Evolutionary conservation across 1,140 invertebrate genomes (phyloP).

Genomic region (Fragariocoptes setiger): DNA sequence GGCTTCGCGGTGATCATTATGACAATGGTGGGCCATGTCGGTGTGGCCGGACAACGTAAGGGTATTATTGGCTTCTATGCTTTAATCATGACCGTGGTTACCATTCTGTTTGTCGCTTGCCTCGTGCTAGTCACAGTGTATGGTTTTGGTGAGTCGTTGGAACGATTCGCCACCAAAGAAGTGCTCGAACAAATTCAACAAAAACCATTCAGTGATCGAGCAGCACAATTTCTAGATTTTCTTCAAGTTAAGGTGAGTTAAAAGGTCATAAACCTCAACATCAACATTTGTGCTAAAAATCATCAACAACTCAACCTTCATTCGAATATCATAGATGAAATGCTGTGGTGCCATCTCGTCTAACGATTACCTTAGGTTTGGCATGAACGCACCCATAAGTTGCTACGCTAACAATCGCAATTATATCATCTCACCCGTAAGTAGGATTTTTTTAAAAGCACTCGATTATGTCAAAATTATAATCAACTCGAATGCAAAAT

Average conservation of each 20-base stretch:
- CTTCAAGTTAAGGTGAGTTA: slow-evolving; percentile 9
- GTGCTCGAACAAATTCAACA: slow-evolving; percentile 7
- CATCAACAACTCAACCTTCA: not conserved
- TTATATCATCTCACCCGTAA: slow-evolving; percentile 7
- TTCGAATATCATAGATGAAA: slow-evolving; percentile 2
- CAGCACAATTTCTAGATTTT: slow-evolving; percentile 8
- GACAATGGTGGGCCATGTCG: slow-evolving; percentile 4
- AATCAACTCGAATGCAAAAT: too few species aligned
- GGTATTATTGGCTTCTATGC: slow-evolving; percentile 3
- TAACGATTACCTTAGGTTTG: slow-evolving; percentile 9
- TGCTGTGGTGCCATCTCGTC: slow-evolving; percentile 9
- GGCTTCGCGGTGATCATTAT: slow-evolving; percentile 5
- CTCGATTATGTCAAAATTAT: too few species aligned
- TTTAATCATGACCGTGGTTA: slow-evolving; percentile 1
- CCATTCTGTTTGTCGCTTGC: not conserved
- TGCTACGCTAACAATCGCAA: slow-evolving; percentile 6
- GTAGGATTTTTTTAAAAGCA: too few species aligned
- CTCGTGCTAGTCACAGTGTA: slow-evolving; percentile 2
- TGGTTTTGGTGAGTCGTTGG: slow-evolving; percentile 7
- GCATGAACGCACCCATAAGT: slow-evolving; percentile 7
- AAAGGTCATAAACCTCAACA: not conserved
- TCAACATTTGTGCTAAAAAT: not conserved
- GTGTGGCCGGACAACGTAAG: not conserved
- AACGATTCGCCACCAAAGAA: slow-evolving; percentile 8
- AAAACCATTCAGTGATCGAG: slow-evolving; percentile 3